A percentile compares a stretch with the other conserved stretches of the same genome.
phyloP scores from a whole-genome alignment of 1,140 invertebrate genomes.

The Cyclina sinensis region DNA sequence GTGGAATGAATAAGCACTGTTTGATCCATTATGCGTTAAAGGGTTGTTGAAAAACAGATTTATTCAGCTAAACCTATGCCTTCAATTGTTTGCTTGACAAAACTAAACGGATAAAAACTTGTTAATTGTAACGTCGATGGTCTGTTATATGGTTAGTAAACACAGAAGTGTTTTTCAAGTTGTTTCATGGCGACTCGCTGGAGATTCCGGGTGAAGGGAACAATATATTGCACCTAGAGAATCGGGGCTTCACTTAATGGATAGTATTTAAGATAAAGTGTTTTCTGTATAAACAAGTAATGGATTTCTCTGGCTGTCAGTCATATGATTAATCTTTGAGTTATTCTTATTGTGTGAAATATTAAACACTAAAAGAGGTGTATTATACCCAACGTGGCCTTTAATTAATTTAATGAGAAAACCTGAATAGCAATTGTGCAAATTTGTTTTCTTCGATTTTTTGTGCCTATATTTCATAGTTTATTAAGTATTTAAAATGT shows the following conservation, averaged over 20 bases:
- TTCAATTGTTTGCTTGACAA: conserved; percentile 53
- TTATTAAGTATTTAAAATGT: conserved; percentile 22
- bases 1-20: conserved; percentile 8
- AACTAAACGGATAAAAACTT: conserved; percentile 70
- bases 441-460: conserved; percentile 53
- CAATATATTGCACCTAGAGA: conserved; percentile 42
- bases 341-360: conserved; percentile 62
- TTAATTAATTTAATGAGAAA: conserved; percentile 53
- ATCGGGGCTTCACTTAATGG: conserved; percentile 34
- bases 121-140: conserved; percentile 64
- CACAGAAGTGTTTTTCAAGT: conserved; percentile 67
- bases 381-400: conserved; percentile 42
- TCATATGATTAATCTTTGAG: conserved; percentile 60
- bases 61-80: conserved; percentile 55
- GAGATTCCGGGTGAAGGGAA: background rate
- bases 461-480: conserved; percentile 24
- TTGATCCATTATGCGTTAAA: conserved; percentile 64
- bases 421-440: conserved; percentile 27
- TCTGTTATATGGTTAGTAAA: conserved; percentile 45
- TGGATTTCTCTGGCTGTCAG: conserved; percentile 52
- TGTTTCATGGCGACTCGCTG: conserved; percentile 45
- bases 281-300: conserved; percentile 67
- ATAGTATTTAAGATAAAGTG: conserved; percentile 57
- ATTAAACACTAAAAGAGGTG: conserved; percentile 35
- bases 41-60: conserved; percentile 68